A percentile compares a stretch with the other conserved stretches of the same genome.
Evolutionary conservation across 2,888 invertebrate genomes (phyloP).

Genomic region (Druceiella hillmani): DNA sequence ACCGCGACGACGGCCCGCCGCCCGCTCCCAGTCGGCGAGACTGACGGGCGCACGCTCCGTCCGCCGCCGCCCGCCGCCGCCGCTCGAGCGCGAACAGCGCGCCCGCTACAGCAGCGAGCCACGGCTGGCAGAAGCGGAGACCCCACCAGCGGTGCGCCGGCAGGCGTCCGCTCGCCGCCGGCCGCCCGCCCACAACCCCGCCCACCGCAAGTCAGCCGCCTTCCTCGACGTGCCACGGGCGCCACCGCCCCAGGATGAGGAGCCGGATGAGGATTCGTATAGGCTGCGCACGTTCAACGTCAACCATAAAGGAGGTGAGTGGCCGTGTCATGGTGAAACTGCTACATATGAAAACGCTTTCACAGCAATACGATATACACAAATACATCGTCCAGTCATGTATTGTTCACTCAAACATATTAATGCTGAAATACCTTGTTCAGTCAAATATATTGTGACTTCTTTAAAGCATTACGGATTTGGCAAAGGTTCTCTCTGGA

Average conservation of each 20-base stretch:
- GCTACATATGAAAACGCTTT: conserved; percentile 8
- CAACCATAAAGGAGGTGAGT: conserved; percentile 79
- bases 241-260: conserved; percentile 44
- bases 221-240: conserved; percentile 63
- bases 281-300: conserved; percentile 89
- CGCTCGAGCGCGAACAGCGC: conserved; percentile 48
- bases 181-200: conserved; percentile 39
- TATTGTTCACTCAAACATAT: no score
- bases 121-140: conserved; percentile 58
- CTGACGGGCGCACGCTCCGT: conserved; percentile 61
- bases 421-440: no score
- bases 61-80: conserved; percentile 41
- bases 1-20: conserved; percentile 60
- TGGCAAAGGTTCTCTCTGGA: no score
- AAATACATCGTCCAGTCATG: no score
- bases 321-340: conserved; percentile 30
- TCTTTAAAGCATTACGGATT: no score
- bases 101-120: conserved; percentile 64
- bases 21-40: conserved; percentile 71
- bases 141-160: conserved; percentile 60
- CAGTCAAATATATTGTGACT: no score
- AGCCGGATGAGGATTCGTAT: conserved; percentile 82
- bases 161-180: conserved; percentile 57
- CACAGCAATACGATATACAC: conserved; percentile 7
- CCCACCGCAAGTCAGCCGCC: conserved; percentile 62